A percentile compares a stretch with the other conserved stretches of the same genome.
Conservation (phyloP, 2,113 vertebrate species). For the Opisthocomus hoazin region DNA sequence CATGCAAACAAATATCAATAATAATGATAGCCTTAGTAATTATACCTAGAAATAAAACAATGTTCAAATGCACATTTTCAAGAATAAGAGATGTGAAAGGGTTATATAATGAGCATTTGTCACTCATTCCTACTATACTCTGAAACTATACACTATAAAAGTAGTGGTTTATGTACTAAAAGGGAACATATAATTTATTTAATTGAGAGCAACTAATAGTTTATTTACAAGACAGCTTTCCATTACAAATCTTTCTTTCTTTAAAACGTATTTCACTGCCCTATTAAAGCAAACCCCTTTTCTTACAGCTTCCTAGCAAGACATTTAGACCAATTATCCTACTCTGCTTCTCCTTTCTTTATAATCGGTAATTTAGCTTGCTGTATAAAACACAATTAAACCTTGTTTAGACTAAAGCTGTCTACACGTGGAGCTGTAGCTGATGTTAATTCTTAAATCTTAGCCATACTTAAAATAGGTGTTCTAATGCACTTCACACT, state of each 20-base stretch:
- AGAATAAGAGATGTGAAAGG: neutral
- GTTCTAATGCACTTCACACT: constrained; percentile 14
- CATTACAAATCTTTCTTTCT: neutral
- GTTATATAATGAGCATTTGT: neutral
- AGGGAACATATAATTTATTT: neutral
- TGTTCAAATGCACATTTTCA: neutral
- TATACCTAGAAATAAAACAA: neutral
- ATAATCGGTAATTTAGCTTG: constrained; percentile 8
- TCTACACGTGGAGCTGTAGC: neutral
- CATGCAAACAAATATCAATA: neutral
- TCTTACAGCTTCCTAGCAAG: neutral
- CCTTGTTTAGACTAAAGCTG: neutral
- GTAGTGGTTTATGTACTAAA: neutral
- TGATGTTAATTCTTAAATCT: neutral
- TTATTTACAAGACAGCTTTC: neutral
- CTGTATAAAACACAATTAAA: constrained; percentile 34
- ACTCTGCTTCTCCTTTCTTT: neutral
- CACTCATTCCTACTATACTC: neutral
- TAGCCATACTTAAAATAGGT: neutral
- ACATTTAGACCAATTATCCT: constrained; percentile 7
- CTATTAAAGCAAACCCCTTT: constrained; percentile 1
- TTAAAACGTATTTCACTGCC: neutral
- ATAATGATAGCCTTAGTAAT: neutral
- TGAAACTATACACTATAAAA: neutral
- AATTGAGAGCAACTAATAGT: neutral